A percentile compares a stretch with the other conserved stretches of the same genome.
These are phyloP conservation scores for Enoplosus armatus DNA, from an alignment of 2,797 vertebrate genomes.

Conservation along the genomic window DNA sequence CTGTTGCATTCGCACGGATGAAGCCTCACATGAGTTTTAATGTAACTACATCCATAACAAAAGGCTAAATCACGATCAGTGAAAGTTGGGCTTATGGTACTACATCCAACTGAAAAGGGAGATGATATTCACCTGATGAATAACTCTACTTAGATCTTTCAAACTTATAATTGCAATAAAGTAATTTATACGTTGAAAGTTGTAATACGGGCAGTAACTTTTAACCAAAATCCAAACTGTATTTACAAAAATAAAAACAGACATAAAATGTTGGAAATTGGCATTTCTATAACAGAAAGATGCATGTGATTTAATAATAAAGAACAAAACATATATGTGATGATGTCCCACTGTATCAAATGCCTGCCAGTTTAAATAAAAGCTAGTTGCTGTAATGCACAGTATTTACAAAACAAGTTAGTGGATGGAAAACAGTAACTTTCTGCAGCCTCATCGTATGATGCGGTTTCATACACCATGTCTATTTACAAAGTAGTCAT, in stretches of 20 bases:
- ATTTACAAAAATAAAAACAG: conserved; percentile 19
- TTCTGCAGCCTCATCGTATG: neutral
- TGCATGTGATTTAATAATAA: neutral
- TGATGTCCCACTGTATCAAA: neutral
- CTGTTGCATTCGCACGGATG: neutral
- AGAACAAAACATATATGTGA: neutral
- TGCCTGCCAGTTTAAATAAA: neutral
- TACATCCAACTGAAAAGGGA: neutral
- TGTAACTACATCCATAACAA: neutral
- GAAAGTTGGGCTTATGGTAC: neutral
- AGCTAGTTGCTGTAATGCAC: neutral
- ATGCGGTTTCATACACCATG: neutral
- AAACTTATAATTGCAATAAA: too few species aligned
- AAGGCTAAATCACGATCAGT: neutral
- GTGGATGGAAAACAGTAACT: neutral
- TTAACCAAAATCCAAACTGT: neutral
- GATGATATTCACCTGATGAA: neutral
- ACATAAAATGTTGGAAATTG: neutral
- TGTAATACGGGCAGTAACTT: neutral
- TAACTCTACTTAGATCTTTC: too few species aligned
- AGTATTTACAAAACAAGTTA: conserved; percentile 17
- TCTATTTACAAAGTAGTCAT: conserved; percentile 39
- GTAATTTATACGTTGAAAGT: too few species aligned
- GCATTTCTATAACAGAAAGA: neutral
- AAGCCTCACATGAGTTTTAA: neutral